Evolutionary conservation across 2,888 invertebrate species (phyloP), one percentile per base, ranked within the genome.

Genomic region (Ophonus ardosiacus): DNA sequence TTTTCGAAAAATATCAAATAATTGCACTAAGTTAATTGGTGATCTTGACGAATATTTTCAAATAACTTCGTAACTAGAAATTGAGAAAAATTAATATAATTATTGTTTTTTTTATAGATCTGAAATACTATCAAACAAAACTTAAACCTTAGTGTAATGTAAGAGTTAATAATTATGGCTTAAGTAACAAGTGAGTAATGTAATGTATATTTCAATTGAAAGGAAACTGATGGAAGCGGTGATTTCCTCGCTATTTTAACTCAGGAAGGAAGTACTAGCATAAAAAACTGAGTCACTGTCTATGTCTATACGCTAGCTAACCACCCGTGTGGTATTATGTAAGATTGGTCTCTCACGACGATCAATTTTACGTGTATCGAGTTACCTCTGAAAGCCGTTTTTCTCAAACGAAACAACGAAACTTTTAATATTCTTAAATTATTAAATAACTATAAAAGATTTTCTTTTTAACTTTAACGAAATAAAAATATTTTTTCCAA

Each of bases 291-390:
- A 51, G 43, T 51, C 43, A 51, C 13, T 51, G 43, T 51, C 10
- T 3, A 31, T n/a, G n/a, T n/a, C n/a, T n/a, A n/a, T n/a, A 31
- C 31, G 31, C 1, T 31, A 15, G 74, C 40, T 57, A 78, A 78
- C 51, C 17, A 76, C 51, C 13, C 21, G 76, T 76, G 76, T 17
- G 43, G 78, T 40, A 56, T 78, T 78, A 51, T 51, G 10, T 21
- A 78, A 78, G 78, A 78, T 21, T 8, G n/a, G 21, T 57, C 78
- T 78, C 78, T 78, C 78, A 78, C 78, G 78, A 57, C 21, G 78
- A 78, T 78, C 78, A 78, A 51, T 57, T 57, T 65, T 56, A 78
- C n/a, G 10, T 51, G 10, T 5, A 51, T 51, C 43, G 13, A 3
- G 43, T 51, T 51, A 51, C 43, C 13, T 1, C 10, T 13, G 43